A percentile compares a stretch with the other conserved stretches of the same genome.
Conservation (phyloP, 2,888 invertebrate genomes). For the Gasteruption jaculator region DNA sequence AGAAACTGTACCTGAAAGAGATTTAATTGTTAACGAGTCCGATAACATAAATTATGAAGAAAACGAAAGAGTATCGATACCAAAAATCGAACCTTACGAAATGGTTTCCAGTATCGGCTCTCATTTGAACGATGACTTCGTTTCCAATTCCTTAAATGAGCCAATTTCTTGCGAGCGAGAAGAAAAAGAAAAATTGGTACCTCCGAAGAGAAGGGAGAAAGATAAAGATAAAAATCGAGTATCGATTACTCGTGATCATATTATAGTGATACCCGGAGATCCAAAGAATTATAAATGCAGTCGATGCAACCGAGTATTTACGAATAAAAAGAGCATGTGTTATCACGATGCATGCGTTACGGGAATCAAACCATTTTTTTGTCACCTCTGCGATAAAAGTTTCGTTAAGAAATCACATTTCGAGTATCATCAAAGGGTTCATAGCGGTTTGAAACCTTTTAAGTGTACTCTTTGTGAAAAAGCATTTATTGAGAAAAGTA, state of each 20-base stretch:
- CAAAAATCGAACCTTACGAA: slow-evolving; percentile 17
- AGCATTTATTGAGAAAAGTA: slow-evolving; percentile 65
- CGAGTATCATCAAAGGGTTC: slow-evolving; percentile 68
- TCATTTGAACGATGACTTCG: slow-evolving; percentile 15
- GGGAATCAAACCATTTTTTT: slow-evolving; percentile 54
- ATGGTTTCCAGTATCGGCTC: slow-evolving; percentile 14
- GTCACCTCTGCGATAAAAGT: slow-evolving; percentile 50
- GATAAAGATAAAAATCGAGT: no score
- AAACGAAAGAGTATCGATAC: slow-evolving; percentile 17
- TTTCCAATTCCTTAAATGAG: no score
- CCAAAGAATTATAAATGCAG: slow-evolving; percentile 62
- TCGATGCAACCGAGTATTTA: slow-evolving; percentile 65
- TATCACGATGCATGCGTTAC: slow-evolving; percentile 44
- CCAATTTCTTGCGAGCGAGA: no score
- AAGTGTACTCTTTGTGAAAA: slow-evolving; percentile 64
- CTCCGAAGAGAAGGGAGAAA: slow-evolving; percentile 22
- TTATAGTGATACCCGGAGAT: slow-evolving; percentile 47
- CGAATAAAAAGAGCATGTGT: slow-evolving; percentile 54
- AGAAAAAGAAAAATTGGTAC: slow-evolving; percentile 11
- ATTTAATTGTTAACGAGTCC: no score
- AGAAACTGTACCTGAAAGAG: no score
- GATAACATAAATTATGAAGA: no score
- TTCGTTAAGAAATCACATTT: slow-evolving; percentile 70
- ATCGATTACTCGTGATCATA: slow-evolving; percentile 43
- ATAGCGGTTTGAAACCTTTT: slow-evolving; percentile 60